These are phyloP conservation scores for Callocephalon fimbriatum DNA, from an alignment of 2,113 vertebrate genomes.

Conservation along the genomic window DNA sequence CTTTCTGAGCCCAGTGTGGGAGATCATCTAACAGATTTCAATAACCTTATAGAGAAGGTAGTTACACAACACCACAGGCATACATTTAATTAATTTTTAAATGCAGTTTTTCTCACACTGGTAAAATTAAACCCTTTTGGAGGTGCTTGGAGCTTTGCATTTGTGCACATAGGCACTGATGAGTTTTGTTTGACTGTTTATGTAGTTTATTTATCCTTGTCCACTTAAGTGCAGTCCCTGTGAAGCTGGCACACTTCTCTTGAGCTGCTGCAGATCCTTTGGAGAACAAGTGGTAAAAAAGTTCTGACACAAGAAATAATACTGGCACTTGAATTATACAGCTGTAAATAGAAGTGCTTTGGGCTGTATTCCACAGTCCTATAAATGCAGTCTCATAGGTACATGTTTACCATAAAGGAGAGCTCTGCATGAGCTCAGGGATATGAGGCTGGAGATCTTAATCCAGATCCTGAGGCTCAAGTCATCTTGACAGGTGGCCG, in stretches of 20 bases:
- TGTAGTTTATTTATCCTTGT: not conserved
- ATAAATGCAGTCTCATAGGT: not conserved
- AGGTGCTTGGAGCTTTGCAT: not conserved
- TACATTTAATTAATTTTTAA: not conserved
- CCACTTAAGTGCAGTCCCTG: not conserved
- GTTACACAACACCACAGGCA: not conserved
- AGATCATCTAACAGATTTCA: not conserved
- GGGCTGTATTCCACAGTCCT: not conserved
- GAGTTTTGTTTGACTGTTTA: not conserved
- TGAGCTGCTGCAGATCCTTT: not conserved
- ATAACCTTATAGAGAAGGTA: not conserved
- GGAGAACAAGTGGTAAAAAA: not conserved
- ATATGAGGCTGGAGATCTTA: not conserved
- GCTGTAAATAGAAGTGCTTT: not conserved
- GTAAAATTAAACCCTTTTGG: not conserved
- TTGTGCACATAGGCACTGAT: not conserved
- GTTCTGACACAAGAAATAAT: not conserved
- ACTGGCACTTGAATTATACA: not conserved
- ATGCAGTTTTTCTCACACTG: not conserved
- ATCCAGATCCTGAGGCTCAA: not conserved
- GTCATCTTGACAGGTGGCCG: rapidly evolving
- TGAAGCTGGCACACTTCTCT: not conserved
- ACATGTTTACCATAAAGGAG: not conserved
- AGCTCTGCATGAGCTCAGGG: not conserved
- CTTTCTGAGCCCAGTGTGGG: not conserved